Conservation (phyloP, 2,113 vertebrate genomes). For the Scomber scombrus region DNA sequence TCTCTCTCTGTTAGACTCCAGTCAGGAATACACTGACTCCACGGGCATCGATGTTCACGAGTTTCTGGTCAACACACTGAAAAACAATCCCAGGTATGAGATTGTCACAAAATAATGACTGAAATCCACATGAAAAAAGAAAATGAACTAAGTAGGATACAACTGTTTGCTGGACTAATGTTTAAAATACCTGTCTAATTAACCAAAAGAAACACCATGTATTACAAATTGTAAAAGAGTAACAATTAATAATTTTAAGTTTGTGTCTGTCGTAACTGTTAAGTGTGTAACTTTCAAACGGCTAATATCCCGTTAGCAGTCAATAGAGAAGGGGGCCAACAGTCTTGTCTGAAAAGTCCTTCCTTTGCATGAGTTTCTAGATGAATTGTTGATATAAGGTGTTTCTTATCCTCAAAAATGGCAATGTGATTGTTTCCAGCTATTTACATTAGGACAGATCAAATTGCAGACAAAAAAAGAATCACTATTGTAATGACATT, state of each 20-base stretch:
- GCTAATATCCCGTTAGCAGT: background rate
- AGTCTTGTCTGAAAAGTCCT: background rate
- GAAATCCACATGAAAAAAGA: background rate
- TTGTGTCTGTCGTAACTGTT: background rate
- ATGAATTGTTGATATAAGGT: background rate
- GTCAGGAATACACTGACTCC: conserved; percentile 99
- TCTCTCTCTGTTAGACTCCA: conserved; percentile 89
- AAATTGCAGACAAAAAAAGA: background rate
- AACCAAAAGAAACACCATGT: background rate
- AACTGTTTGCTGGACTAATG: background rate
- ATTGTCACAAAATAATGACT: background rate
- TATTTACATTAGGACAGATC: background rate
- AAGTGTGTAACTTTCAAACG: background rate
- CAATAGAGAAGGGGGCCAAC: background rate
- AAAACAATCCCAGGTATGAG: conserved; percentile 98
- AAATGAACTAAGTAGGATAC: background rate
- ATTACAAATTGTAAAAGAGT: background rate
- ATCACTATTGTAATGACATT: background rate
- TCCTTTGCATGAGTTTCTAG: background rate
- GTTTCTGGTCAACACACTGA: conserved; percentile 99
- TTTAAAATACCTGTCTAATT: background rate
- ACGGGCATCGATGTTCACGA: conserved; percentile 99
- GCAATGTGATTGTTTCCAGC: background rate
- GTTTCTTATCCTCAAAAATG: background rate
- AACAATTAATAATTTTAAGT: background rate